phyloP scores from a whole-genome alignment of 1,140 invertebrate genomes.

The Trinorchestia longiramus region DNA sequence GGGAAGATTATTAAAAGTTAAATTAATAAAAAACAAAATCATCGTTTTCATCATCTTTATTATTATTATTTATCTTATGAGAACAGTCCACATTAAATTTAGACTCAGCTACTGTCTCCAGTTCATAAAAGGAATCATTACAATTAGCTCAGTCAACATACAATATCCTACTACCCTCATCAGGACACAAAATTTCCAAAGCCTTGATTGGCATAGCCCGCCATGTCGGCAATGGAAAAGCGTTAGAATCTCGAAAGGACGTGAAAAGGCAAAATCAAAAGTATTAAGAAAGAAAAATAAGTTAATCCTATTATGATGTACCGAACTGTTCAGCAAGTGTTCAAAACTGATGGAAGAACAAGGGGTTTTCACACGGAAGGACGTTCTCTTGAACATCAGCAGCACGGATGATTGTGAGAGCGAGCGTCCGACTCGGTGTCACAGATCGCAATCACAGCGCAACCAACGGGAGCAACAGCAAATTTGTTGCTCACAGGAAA shows the following conservation, averaged over 20 bases:
- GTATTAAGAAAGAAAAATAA: no score
- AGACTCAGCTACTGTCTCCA: no score
- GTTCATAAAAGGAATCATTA: background rate
- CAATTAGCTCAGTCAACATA: background rate
- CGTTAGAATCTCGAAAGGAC: background rate
- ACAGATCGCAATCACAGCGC: conserved; percentile 21
- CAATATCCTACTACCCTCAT: background rate
- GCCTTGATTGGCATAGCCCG: background rate
- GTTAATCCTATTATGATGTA: background rate
- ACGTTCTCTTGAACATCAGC: background rate
- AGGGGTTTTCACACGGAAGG: background rate
- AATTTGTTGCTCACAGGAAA: conserved; percentile 51
- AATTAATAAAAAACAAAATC: no score
- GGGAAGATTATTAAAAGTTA: no score
- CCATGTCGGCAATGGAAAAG: background rate
- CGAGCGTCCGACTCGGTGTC: background rate
- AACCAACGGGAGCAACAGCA: conserved; percentile 36
- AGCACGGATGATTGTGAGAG: background rate
- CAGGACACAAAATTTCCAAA: background rate
- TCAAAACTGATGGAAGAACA: background rate
- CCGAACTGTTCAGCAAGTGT: no score
- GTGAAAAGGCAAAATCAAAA: background rate
- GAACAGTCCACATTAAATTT: no score
- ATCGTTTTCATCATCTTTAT: no score
- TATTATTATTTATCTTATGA: no score